Evolutionary conservation across 2,888 invertebrate species (phyloP).

Genomic region (Deilephila porcellus): DNA sequence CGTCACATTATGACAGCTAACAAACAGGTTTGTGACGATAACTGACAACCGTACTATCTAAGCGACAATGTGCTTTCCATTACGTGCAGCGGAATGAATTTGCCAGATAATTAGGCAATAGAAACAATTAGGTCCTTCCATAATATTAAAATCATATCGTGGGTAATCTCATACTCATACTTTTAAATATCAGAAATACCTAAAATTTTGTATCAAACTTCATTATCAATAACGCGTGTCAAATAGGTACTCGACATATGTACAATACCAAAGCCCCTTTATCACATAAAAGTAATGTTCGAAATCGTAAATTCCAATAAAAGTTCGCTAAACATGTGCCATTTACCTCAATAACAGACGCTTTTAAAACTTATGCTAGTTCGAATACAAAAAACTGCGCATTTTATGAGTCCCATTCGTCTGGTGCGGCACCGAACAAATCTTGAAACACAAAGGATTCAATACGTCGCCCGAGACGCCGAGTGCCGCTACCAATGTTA

Average conservation of each 20-base stretch:
- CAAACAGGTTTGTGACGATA: no score
- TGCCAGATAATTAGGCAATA: no score
- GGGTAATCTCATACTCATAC: no score
- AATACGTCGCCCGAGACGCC: slow-evolving; percentile 9
- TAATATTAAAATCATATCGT: no score
- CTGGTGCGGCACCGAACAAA: slow-evolving; percentile 15
- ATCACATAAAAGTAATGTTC: background rate
- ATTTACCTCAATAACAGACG: slow-evolving; percentile 15
- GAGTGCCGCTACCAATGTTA: background rate
- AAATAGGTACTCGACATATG: background rate
- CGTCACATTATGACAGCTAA: no score
- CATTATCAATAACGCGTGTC: background rate
- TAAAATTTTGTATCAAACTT: no score
- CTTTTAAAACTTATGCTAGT: slow-evolving; percentile 7
- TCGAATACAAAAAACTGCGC: slow-evolving; percentile 2
- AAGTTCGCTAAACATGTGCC: slow-evolving; percentile 5
- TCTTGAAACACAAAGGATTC: slow-evolving; percentile 24
- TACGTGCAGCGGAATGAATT: no score
- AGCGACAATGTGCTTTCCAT: no score
- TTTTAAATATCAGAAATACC: no score
- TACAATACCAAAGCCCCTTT: background rate
- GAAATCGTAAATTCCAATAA: slow-evolving; percentile 9
- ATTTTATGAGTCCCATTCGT: slow-evolving; percentile 16
- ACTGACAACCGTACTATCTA: no score
- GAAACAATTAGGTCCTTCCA: no score